phyloP scores from a whole-genome alignment of 1,140 invertebrate genomes.

The honey bee (Apis mellifera) region DNA sequence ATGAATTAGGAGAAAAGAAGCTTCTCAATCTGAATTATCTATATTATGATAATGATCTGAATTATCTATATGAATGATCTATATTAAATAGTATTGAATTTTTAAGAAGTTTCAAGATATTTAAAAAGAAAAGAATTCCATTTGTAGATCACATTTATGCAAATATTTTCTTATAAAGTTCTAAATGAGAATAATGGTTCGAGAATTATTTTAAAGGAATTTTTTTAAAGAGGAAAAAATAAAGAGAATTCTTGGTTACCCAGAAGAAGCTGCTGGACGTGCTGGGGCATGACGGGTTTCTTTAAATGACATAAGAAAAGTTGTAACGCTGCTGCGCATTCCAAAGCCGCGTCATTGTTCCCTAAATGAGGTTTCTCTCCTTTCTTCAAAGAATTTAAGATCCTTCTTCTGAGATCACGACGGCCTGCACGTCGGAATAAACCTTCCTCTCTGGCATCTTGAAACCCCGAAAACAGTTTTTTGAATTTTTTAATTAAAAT shows the following conservation, averaged over 20 bases:
- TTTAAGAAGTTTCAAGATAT: no score
- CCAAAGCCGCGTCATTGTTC: constrained; percentile 62
- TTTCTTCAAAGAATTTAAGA: constrained; percentile 65
- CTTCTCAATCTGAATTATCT: no score
- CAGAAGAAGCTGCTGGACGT: constrained; percentile 78
- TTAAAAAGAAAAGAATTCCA: no score
- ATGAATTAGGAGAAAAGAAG: no score
- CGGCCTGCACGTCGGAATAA: constrained; percentile 67
- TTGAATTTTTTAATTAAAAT: neutral
- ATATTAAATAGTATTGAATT: no score
- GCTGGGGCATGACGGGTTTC: constrained; percentile 76
- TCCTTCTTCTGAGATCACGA: constrained; percentile 57
- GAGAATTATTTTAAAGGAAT: no score
- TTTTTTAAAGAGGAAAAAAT: neutral
- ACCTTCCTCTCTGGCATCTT: constrained; percentile 72
- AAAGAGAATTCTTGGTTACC: constrained; percentile 66
- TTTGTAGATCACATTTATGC: no score
- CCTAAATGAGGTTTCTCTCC: constrained; percentile 65
- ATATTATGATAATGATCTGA: no score
- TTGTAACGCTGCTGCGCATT: constrained; percentile 77
- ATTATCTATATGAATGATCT: no score
- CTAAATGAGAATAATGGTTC: no score
- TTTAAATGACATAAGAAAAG: constrained; percentile 75
- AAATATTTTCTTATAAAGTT: no score
- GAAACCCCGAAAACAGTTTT: neutral